Conservation (phyloP, 2,113 vertebrate species). For the Oncorhynchus mykiss region DNA sequence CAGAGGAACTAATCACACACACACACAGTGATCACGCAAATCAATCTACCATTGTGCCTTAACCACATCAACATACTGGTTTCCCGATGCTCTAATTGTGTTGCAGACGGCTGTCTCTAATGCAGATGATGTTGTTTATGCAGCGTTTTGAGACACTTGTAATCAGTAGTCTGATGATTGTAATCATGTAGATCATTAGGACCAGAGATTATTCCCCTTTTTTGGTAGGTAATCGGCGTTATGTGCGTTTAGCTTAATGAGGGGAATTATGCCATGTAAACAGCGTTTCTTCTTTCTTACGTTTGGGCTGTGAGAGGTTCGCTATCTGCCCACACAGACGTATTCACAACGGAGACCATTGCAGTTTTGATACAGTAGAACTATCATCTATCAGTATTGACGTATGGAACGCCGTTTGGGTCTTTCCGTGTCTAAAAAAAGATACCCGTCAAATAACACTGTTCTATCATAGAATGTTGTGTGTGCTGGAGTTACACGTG, state of each 20-base stretch:
- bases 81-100: neutral
- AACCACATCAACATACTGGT: neutral
- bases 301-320: too few relatives aligned
- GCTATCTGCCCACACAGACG: neutral
- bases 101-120: neutral
- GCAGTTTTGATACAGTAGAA: too few relatives aligned
- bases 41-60: neutral
- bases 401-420: too few relatives aligned
- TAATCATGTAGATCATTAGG: constrained; percentile 1
- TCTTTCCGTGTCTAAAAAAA: too few relatives aligned
- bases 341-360: neutral
- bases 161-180: neutral
- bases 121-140: neutral
- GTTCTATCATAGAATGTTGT: too few relatives aligned
- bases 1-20: neutral
- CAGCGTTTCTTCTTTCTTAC: too few relatives aligned
- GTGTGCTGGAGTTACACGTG: too few relatives aligned
- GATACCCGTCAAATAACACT: too few relatives aligned
- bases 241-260: neutral
- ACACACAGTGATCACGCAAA: neutral
- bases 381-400: too few relatives aligned
- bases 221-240: neutral
- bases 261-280: neutral
- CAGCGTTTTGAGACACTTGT: neutral
- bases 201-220: neutral